Conservation (phyloP, 2,888 invertebrate species). For the Tenthredo scrophulariae region DNA sequence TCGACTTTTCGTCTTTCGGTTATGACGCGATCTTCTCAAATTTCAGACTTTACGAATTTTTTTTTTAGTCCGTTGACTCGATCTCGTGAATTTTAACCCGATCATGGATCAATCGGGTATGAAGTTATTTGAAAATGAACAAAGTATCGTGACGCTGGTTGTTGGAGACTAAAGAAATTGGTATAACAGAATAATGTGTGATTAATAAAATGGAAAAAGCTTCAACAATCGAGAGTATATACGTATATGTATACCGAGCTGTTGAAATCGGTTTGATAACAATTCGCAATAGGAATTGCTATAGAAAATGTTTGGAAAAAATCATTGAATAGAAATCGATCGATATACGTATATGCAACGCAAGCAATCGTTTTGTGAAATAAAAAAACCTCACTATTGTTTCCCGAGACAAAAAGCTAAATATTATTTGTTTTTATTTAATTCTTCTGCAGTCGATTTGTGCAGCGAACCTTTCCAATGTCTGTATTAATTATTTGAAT, state of each 20-base stretch:
- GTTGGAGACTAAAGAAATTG: neutral
- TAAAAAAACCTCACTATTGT: slow-evolving; percentile 19
- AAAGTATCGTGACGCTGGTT: neutral
- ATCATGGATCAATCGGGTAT: neutral
- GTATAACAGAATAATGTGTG: neutral
- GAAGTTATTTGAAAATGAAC: neutral
- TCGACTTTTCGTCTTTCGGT: neutral
- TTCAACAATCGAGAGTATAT: neutral
- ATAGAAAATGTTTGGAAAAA: slow-evolving; percentile 12
- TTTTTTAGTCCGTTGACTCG: neutral
- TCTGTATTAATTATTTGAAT: neutral
- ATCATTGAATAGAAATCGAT: slow-evolving; percentile 48
- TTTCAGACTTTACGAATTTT: neutral
- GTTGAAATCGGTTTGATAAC: neutral
- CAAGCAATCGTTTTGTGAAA: neutral
- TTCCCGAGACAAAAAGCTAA: neutral
- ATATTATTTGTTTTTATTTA: slow-evolving; percentile 9
- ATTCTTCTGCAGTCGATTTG: neutral
- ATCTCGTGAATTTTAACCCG: neutral
- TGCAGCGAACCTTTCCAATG: neutral
- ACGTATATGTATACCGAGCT: neutral
- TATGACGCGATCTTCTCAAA: slow-evolving; percentile 21
- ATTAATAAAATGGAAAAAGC: slow-evolving; percentile 1
- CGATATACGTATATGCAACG: neutral
- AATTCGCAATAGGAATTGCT: neutral